Evolutionary conservation across 2,113 vertebrate genomes (phyloP), one percentile per base, ranked within the genome.

Genomic region (Rana temporaria): DNA sequence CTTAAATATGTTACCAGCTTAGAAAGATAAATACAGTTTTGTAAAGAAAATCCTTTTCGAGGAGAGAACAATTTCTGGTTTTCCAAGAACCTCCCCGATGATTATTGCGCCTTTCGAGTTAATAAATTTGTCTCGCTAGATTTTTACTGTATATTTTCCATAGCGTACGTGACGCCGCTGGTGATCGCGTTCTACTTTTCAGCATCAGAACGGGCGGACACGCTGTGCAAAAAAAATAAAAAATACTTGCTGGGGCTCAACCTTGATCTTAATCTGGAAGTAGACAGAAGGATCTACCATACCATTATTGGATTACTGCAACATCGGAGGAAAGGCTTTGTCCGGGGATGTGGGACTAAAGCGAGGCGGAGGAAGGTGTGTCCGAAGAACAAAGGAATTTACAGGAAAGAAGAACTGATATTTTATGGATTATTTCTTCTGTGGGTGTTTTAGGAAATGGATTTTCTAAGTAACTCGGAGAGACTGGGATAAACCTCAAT

Each of bases 271-370:
- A 71, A 56, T 72, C 69, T 72, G 69, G 24, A 57, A 72, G 30
- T 26, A 72, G 18, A 57, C 52, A 24, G 24, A 32, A 8, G 19
- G 69, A 30, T 56, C 52, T 18, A 30, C n/a, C 16, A 17, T 56
- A 19, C 52, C 69, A 72, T 72, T 72, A 72, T 72, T 56, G 69
- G 69, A 57, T 72, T 56, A 72, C 52, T 32, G 17, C n/a, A 53
- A 72, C n/a, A n/a, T 24, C 15, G 17, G 52, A 72, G 55, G 16
- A 56, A 56, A 72, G 69, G 56, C 69, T 57, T 72, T 57, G 17
- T 52, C 38, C 67, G n/a, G 3, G 3, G 66, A 38, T 24, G 38
- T 22, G 42, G 15, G 42, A 57, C 30, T 63, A 63, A 63, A 24
- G 69, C 32, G 42, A 70, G 20, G 20, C 32, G 18, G 20, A 70